A percentile compares a stretch with the other conserved stretches of the same genome.
Evolutionary conservation across 2,888 invertebrate genomes (phyloP).

Genomic region (Melanostoma scalare): DNA sequence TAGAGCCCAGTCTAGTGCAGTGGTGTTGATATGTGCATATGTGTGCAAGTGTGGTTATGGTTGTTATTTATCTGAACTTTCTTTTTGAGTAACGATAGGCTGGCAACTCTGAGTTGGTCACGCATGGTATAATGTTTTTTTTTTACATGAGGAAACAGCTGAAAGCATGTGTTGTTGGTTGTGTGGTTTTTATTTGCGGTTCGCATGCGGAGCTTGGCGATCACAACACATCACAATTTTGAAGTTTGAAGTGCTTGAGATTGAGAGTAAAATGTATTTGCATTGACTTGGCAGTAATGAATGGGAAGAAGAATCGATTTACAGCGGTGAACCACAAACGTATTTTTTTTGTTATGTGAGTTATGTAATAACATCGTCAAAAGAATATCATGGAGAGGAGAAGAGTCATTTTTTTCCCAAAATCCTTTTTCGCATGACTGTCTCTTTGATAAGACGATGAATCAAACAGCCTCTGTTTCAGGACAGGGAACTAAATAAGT

Average conservation of each 20-base stretch:
- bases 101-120: slow-evolving; percentile 51
- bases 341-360: neutral
- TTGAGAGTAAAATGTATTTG: neutral
- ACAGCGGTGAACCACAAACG: slow-evolving; percentile 29
- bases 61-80: slow-evolving; percentile 44
- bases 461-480: too few species aligned
- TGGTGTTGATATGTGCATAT: neutral
- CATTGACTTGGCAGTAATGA: neutral
- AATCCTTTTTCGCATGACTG: too few species aligned
- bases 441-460: too few species aligned
- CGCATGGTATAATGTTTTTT: slow-evolving; percentile 56
- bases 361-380: too few species aligned
- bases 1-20: neutral
- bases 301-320: slow-evolving; percentile 12
- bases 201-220: slow-evolving; percentile 8
- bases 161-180: slow-evolving; percentile 46
- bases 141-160: slow-evolving; percentile 69
- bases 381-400: too few species aligned
- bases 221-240: slow-evolving; percentile 10
- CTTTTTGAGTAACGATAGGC: slow-evolving; percentile 17
- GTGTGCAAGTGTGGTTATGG: slow-evolving; percentile 23
- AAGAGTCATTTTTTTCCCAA: too few species aligned
- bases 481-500: too few species aligned
- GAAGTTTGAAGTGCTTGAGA: slow-evolving; percentile 9
- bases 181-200: slow-evolving; percentile 14